Base-by-base conservation (phyloP, 53 echinoderm and acorn worm genomes). In the Patiria pectinifera region DNA sequence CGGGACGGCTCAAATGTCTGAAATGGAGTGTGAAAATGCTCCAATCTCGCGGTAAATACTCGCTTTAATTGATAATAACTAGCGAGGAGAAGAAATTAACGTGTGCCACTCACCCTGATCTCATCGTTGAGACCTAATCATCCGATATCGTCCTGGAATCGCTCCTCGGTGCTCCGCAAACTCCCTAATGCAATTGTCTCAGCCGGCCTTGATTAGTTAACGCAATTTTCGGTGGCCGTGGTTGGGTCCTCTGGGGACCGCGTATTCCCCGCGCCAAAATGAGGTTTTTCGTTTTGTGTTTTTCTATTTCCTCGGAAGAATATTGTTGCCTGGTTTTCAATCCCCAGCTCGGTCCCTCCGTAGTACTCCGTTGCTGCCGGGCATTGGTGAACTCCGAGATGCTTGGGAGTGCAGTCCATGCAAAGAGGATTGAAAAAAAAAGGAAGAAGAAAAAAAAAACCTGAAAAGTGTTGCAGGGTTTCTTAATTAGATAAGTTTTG, bases 151-250 rank as follows among this genome's bases (percentile, higher is more conserved):
- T 25, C 48, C 62, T 71, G 43, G 24, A 35, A 60, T 76, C 60
- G 59, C 1, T 87, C 60, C 60, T 44, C 21, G 43, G 59, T 15
- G 4, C 86, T 12, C 19, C 76, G 87, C 76, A 18, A 87, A 59
- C 87, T 87, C 78, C 62, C 76, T 87, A 78, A 87, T 71, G 78
- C 87, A 87, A 87, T 87, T 78, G 87, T 87, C 87, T 87, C 61
- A 78, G 49, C 61, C 62, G 6, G 53, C 48, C 77, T 77, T 87
- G 76, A 87, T 87, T 87, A 87, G 87, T 78, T 87, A 87, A 77
- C 87, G 87, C 78, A 87, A 87, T 87, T 87, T 82, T 60, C 86
- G 23, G 86, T 6, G 48, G 76, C 71, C 87, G 3, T 48, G 76
- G 76, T 53, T 19, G 59, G 45, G 76, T 43, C 60, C 87, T 78